These are phyloP conservation scores for Staurois parvus DNA, from an alignment of 2,797 vertebrate species.

Conservation along the genomic window DNA sequence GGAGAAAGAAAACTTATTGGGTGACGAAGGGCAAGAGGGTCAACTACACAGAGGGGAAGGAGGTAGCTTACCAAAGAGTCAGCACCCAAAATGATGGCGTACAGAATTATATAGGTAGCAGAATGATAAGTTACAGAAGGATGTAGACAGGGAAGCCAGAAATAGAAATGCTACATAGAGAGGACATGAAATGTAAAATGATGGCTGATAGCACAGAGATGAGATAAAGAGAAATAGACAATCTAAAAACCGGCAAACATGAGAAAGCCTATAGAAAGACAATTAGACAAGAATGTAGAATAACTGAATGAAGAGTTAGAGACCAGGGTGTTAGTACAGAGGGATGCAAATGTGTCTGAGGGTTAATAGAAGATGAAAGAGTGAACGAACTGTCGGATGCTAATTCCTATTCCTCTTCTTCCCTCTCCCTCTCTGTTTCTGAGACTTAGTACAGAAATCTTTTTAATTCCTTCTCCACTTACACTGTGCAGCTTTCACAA, in stretches of 20 bases:
- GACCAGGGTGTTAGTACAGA: background rate
- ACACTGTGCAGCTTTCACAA: conserved; percentile 28
- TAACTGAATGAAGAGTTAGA: background rate
- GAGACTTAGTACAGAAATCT: conserved; percentile 40
- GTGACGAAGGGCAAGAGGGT: background rate
- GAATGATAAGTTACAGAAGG: background rate
- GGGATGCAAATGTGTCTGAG: background rate
- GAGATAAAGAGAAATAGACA: background rate
- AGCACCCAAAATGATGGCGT: background rate
- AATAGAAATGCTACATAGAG: background rate
- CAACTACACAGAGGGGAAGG: too few relatives aligned
- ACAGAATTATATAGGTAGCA: background rate
- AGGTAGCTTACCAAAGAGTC: too few relatives aligned
- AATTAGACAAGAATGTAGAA: background rate
- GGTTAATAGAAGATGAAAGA: conserved; percentile 21
- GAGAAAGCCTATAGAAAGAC: background rate
- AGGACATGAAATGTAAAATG: background rate
- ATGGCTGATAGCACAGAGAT: background rate
- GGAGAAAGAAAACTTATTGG: background rate
- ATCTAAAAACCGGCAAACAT: background rate
- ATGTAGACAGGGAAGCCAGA: background rate
- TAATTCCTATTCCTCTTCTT: conserved; percentile 23
- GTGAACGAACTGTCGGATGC: background rate
- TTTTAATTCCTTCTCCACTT: conserved; percentile 39
- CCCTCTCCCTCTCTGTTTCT: conserved; percentile 1